Conservation (phyloP, 2,113 vertebrate genomes). For the Lasiurus borealis region DNA sequence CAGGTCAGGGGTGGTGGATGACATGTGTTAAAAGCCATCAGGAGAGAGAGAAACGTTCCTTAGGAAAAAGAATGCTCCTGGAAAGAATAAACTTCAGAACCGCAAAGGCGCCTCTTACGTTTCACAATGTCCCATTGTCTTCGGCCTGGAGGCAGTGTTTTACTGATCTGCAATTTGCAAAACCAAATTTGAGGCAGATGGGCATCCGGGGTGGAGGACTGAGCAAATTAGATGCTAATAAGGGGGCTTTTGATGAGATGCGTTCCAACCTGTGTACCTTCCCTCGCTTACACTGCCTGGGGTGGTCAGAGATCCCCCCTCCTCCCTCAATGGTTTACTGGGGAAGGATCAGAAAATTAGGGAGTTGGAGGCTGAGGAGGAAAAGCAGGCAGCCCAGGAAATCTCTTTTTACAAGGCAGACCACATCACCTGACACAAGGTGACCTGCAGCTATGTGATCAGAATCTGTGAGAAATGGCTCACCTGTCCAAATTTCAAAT, state of each 20-base stretch:
- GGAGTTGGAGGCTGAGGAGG: not conserved
- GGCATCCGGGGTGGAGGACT: not conserved
- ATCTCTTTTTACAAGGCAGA: conserved; percentile 7
- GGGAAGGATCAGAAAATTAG: not conserved
- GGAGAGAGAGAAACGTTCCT: conserved; percentile 60
- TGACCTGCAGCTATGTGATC: too few relatives aligned
- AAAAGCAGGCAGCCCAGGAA: not conserved
- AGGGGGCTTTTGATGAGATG: not conserved
- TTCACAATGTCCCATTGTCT: conserved; percentile 39
- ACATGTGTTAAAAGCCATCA: conserved; percentile 56
- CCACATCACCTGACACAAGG: not conserved
- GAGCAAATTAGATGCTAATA: not conserved
- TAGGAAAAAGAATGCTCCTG: conserved; percentile 62
- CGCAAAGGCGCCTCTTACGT: conserved; percentile 60
- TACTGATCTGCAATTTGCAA: conserved; percentile 60
- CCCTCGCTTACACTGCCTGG: not conserved
- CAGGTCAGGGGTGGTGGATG: conserved; percentile 73
- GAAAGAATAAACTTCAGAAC: conserved; percentile 61
- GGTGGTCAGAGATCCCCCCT: not conserved
- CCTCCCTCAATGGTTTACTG: too few relatives aligned
- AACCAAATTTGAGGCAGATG: conserved; percentile 57
- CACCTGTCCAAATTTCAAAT: too few relatives aligned
- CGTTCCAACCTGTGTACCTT: rapidly evolving
- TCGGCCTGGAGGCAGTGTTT: conserved; percentile 11
- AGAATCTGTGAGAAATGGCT: not conserved